Percentiles rank a stretch among this genome's conserved stretches.
Evolutionary conservation across 2,113 vertebrate species (phyloP).

Genomic region (Nothoprocta perdicaria): DNA sequence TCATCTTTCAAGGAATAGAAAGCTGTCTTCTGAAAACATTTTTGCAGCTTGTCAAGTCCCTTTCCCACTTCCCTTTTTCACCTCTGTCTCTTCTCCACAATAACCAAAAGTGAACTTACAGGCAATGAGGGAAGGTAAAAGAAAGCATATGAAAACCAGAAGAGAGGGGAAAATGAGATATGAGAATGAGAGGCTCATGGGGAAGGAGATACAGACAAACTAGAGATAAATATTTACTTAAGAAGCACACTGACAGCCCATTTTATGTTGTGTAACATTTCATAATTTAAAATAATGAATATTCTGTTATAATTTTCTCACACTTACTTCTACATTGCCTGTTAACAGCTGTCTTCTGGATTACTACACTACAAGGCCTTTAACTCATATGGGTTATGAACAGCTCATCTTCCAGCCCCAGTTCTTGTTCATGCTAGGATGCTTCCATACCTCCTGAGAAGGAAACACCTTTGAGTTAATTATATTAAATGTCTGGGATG

Average conservation of each 20-base stretch:
- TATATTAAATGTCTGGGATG: conserved; percentile 37
- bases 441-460: conserved; percentile 18
- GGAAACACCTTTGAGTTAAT: conserved; percentile 59
- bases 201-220: conserved; percentile 16
- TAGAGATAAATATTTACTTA: background rate
- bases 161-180: conserved; percentile 15
- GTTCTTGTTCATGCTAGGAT: conserved; percentile 20
- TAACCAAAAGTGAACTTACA: conserved; percentile 7
- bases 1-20: background rate
- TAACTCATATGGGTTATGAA: conserved; percentile 22
- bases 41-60: background rate
- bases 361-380: conserved; percentile 36
- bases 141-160: background rate
- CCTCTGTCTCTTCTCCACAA: background rate
- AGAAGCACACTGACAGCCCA: background rate
- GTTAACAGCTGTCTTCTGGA: conserved; percentile 36
- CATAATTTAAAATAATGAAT: conserved; percentile 47
- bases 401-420: conserved; percentile 39
- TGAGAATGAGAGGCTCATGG: background rate
- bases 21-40: background rate
- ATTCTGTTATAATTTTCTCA: conserved; percentile 54
- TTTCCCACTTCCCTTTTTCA: background rate
- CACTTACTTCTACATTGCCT: conserved; percentile 37
- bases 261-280: conserved; percentile 45
- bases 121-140: background rate